Evolutionary conservation across 2,113 vertebrate species (phyloP).

Genomic region (Aldabrachelys gigantea): DNA sequence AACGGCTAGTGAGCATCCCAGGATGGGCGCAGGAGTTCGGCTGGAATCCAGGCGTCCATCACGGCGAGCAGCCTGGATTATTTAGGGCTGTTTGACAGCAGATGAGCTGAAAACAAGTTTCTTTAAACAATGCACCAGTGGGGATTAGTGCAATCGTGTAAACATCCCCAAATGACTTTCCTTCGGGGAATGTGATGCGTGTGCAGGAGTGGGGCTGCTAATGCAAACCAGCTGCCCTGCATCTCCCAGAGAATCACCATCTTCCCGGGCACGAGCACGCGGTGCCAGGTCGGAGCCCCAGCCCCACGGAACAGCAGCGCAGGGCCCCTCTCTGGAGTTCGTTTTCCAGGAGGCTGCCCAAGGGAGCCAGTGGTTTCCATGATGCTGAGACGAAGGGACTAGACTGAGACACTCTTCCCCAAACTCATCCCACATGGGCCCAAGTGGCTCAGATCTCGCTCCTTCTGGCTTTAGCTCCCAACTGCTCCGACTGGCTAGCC

Average conservation of each 20-base stretch:
- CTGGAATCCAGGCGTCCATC: not conserved
- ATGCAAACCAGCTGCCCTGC: not conserved
- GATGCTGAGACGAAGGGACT: not conserved
- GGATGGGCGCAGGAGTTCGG: too few relatives aligned
- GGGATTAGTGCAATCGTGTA: not conserved
- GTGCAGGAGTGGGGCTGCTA: not conserved
- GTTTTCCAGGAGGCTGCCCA: not conserved
- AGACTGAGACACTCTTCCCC: not conserved
- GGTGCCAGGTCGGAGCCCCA: not conserved
- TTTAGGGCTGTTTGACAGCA: not conserved
- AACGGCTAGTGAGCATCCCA: not conserved
- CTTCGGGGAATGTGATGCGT: not conserved
- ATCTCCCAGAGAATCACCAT: not conserved
- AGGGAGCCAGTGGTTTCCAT: not conserved
- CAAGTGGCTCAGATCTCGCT: not conserved
- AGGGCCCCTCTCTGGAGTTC: not conserved
- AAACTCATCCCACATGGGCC: not conserved
- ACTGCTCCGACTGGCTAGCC: not conserved
- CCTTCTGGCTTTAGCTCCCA: not conserved
- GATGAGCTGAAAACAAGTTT: not conserved
- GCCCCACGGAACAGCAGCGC: not conserved
- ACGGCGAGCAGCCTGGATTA: not conserved
- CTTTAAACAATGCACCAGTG: accelerated
- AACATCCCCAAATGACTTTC: accelerated
- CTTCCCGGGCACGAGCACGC: not conserved